Evolutionary conservation across 2,113 vertebrate species (phyloP), one percentile per base, ranked within the genome.

Genomic region (Falcunculus frontatus): DNA sequence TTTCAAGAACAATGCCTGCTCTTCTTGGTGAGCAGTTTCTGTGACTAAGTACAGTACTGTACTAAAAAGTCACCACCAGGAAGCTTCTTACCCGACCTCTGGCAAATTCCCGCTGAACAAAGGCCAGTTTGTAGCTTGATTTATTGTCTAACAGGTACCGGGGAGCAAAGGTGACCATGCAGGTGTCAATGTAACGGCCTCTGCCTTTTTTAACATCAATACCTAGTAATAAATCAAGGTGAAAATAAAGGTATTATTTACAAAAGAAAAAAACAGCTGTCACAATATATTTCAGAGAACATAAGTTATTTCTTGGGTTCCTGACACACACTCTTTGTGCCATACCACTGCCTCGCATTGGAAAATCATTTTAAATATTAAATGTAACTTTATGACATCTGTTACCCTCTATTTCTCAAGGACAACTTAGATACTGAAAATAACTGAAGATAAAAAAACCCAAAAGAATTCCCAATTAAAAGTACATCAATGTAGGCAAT

Each of bases 171-270:
- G 98, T 99, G 90, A 99, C 99, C 70, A 99, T 99, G 91, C 99
- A 99, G 3, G 99, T 99, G 87, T 99, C 99, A 64, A 98, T 98
- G 52, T 99, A 99, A 69, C 99, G 98, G 21, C 99, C 99, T 97
- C 99, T 98, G 62, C 99, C 99, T 96, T 99, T 99, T 68, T 99
- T 98, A 74, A 99, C 98, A 87, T 99, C 99, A 84, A 99, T 99
- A 39, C 99, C 99, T 99, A 68, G 70, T 22, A 73, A 93, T 3
- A 73, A 91, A 96, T 17, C 56, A 91, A 93, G 56, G 69, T 59
- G 42, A 83, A 92, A 49, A 62, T 25, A 42, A 47, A 90, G 89
- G 32, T 55, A 4, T 63, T 70, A 30, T 30, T 78, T 50, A 63
- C 49, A 57, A 57, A 26, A 81, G 41, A 74, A 59, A 80, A 76